A percentile compares a stretch with the other conserved stretches of the same genome.
Conservation (phyloP, 2,888 invertebrate genomes). For the Dusona sp. region DNA sequence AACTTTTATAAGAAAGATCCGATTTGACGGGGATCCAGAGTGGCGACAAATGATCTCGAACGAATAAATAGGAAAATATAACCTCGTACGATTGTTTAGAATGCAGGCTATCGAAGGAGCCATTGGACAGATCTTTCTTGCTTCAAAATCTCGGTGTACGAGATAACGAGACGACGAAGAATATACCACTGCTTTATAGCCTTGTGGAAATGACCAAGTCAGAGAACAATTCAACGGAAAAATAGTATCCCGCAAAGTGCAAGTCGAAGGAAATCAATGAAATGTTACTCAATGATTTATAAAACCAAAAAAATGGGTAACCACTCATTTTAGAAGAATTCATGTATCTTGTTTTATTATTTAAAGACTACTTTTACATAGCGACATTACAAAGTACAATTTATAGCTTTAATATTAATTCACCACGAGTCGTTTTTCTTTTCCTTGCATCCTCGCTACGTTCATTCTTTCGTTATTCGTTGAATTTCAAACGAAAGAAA, state of each 20-base stretch:
- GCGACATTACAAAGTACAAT: constrained; percentile 82
- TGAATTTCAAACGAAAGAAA: constrained; percentile 31
- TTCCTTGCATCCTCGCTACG: constrained; percentile 13
- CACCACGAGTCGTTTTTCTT: constrained; percentile 64
- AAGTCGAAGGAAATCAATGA: constrained; percentile 12
- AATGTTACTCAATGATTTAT: not conserved
- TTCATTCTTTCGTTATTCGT: not conserved
- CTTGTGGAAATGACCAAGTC: constrained; percentile 86
- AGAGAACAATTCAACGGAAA: constrained; percentile 67
- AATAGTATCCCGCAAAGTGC: constrained; percentile 47
- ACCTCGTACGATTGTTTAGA: constrained; percentile 73
- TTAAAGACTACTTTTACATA: constrained; percentile 77
- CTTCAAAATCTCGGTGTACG: constrained; percentile 84
- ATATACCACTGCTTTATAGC: constrained; percentile 86
- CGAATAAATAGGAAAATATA: not conserved
- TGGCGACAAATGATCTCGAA: too few relatives aligned
- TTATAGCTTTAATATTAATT: constrained; percentile 75
- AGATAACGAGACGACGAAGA: constrained; percentile 86
- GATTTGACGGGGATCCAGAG: too few relatives aligned
- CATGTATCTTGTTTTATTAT: constrained; percentile 76
- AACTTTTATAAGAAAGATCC: too few relatives aligned
- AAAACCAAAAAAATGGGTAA: constrained; percentile 51
- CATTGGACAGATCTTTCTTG: constrained; percentile 79
- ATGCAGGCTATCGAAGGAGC: constrained; percentile 80
- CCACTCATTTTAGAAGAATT: constrained; percentile 74